Percentiles rank a stretch among this genome's conserved stretches.
Evolutionary conservation across 2,113 vertebrate species (phyloP).

Genomic region (Serilophus lunatus): DNA sequence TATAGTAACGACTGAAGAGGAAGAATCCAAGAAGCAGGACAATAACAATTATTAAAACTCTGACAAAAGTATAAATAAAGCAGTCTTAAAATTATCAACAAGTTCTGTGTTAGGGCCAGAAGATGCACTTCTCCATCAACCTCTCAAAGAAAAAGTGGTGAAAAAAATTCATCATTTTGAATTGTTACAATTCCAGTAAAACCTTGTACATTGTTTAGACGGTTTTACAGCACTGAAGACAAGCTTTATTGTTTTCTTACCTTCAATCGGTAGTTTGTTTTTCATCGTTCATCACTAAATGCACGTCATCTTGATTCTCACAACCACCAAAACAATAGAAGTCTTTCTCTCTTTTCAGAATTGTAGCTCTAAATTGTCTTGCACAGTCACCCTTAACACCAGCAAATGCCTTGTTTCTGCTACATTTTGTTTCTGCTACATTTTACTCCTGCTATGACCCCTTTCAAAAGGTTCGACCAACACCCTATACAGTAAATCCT

Average conservation of each 20-base stretch:
- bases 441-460: neutral
- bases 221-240: neutral
- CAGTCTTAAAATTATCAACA: neutral
- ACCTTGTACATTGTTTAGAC: neutral
- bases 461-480: neutral
- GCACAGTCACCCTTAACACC: neutral
- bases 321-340: constrained; percentile 22
- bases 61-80: neutral
- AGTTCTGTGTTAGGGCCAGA: neutral
- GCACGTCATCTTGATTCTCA: constrained; percentile 13
- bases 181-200: neutral
- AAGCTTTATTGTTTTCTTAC: constrained; percentile 34
- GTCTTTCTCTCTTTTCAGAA: neutral
- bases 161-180: neutral
- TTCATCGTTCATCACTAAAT: constrained; percentile 12
- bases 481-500: neutral
- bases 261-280: constrained; percentile 1
- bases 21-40: neutral
- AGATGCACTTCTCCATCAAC: neutral
- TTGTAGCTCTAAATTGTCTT: neutral
- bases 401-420: neutral
- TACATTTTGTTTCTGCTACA: neutral
- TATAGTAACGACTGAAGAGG: neutral
- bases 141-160: neutral
- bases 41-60: neutral